phyloP scores from a whole-genome alignment of 2,888 invertebrate genomes.

The Eulithis testata region DNA sequence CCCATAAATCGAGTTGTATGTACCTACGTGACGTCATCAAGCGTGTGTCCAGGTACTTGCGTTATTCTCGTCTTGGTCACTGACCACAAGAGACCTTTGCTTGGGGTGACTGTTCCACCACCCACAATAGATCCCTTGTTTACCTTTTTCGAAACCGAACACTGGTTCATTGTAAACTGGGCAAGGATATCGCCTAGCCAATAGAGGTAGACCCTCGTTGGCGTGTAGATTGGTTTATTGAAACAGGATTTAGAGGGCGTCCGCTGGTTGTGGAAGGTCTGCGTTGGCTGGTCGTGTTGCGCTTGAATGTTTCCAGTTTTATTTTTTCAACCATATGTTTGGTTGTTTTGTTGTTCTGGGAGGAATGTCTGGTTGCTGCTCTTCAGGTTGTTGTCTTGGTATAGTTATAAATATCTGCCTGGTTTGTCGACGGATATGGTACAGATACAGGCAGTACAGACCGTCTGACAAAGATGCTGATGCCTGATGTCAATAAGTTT shows the following conservation, averaged over 20 bases:
- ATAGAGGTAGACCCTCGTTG: slow-evolving; percentile 53
- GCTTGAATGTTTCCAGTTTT: slow-evolving; percentile 62
- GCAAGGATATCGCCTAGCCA: slow-evolving; percentile 47
- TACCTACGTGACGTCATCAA: slow-evolving; percentile 67
- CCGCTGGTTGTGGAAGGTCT: slow-evolving; percentile 57
- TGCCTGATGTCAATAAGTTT: too few species aligned
- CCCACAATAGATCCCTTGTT: slow-evolving; percentile 50
- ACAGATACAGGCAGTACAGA: background rate
- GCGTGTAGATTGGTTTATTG: slow-evolving; percentile 55
- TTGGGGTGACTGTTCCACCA: slow-evolving; percentile 80
- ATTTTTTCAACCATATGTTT: slow-evolving; percentile 80
- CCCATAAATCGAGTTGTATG: slow-evolving; percentile 51
- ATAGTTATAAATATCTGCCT: slow-evolving; percentile 68
- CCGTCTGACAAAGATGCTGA: too few species aligned
- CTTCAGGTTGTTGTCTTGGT: slow-evolving; percentile 65
- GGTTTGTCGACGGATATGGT: slow-evolving; percentile 16
- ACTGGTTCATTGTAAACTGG: slow-evolving; percentile 37
- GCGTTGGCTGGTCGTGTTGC: slow-evolving; percentile 53
- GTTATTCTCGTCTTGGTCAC: slow-evolving; percentile 78
- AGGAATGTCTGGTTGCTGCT: slow-evolving; percentile 75
- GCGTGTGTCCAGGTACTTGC: slow-evolving; percentile 67
- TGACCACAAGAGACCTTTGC: slow-evolving; percentile 80
- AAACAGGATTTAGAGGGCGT: slow-evolving; percentile 64
- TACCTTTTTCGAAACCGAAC: slow-evolving; percentile 37
- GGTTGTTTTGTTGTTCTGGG: slow-evolving; percentile 80